Evolutionary conservation across 2,888 invertebrate species (phyloP), one percentile per base, ranked within the genome.

Genomic region (Yponomeuta sedellus): DNA sequence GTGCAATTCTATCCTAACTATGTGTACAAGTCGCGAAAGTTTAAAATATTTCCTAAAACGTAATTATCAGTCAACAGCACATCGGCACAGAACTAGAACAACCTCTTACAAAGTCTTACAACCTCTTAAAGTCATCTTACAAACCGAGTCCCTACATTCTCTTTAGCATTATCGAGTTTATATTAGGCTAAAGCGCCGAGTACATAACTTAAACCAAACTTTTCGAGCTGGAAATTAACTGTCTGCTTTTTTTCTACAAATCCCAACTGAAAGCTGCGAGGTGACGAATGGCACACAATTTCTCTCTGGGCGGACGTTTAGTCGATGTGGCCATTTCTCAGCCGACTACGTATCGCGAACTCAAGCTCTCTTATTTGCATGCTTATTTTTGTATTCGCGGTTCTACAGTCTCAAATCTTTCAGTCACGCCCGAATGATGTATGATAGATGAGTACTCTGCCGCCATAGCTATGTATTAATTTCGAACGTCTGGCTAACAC

Each of bases 271-370:
- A 19, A 19, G 11, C 59, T 59, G 59, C 59, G 59, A 22, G 59
- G 25, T 59, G n/a, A 59, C 20, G n/a, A 59, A 59, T 59, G 59
- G 59, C 20, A 22, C 11, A 25, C 59, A 59, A 59, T 76, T 77
- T 72, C 69, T 68, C 68, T 70, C 68, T n/a, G 73, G 67, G 56
- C 64, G 67, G 70, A 68, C 66, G 62, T 67, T 68, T 22, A 59
- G 59, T 59, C 69, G 66, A 70, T 66, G 69, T 69, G 70, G 75
- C 77, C 80, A 80, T 81, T 82, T 77, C 76, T 82, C 80, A 81
- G 78, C 78, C 78, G 81, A 71, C 75, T 75, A 80, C 72, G 79
- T 83, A 81, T 80, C 80, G 72, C 16, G 16, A 52, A 52, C 44
- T 52, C 44, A 20, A 11, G 59, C 25, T 22, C 59, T 20, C 25